Conservation (phyloP, 2,888 invertebrate genomes). For the Lasioglossum lativentre region DNA sequence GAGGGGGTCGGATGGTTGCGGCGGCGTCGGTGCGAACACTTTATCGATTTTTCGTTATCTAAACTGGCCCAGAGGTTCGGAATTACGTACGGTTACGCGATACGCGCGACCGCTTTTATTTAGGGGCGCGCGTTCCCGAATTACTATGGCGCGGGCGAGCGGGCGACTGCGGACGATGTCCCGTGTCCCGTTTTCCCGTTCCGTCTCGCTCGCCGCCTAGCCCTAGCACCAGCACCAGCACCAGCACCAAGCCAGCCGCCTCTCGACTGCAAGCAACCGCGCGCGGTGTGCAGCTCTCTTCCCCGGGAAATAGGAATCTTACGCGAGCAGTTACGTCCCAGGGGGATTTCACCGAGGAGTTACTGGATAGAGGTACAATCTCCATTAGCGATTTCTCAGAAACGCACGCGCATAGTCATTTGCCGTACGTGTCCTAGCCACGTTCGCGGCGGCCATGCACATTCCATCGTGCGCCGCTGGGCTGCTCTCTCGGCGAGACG, state of each 20-base stretch:
- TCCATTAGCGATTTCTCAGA: constrained; percentile 75
- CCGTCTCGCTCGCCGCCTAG: background rate
- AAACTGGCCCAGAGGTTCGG: constrained; percentile 31
- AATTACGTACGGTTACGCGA: constrained; percentile 37
- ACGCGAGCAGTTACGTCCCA: constrained; percentile 68
- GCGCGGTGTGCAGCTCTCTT: constrained; percentile 1
- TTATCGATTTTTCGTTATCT: constrained; percentile 59
- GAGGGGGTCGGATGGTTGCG: constrained; percentile 5
- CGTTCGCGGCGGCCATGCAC: constrained; percentile 47
- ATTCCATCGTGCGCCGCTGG: constrained; percentile 25
- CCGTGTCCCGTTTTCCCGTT: background rate
- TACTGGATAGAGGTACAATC: constrained; percentile 71
- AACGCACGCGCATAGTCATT: constrained; percentile 66
- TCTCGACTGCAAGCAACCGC: background rate
- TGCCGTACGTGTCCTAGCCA: constrained; percentile 59
- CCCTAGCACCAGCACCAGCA: background rate
- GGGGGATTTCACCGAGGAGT: constrained; percentile 63
- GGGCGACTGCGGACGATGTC: background rate
- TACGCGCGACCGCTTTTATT: constrained; percentile 39
- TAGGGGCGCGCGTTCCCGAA: constrained; percentile 50
- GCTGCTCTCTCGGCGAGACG: constrained; percentile 25
- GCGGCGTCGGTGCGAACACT: constrained; percentile 33
- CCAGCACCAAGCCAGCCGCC: too few relatives aligned
- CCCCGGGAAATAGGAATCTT: constrained; percentile 61
- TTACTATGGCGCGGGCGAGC: constrained; percentile 36